Evolutionary conservation across 1,140 invertebrate genomes (phyloP).

Genomic region (Drosophila guanche): DNA sequence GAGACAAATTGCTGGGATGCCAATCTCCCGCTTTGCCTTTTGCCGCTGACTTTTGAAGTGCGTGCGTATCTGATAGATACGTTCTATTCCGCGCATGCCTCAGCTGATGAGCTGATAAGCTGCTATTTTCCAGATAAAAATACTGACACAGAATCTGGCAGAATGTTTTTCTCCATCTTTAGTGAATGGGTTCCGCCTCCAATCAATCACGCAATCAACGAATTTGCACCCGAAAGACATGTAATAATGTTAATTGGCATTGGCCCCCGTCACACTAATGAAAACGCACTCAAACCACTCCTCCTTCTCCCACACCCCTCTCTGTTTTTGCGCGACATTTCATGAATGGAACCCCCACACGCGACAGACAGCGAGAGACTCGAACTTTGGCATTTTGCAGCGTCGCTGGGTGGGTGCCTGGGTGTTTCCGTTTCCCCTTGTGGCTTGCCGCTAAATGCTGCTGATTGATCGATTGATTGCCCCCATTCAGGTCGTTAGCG

Average conservation of each 20-base stretch:
- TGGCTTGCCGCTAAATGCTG: conserved; percentile 1
- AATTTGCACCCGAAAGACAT: conserved; percentile 38
- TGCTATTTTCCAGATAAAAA: conserved; percentile 1
- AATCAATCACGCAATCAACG: conserved; percentile 43
- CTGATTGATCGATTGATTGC: conserved; percentile 37
- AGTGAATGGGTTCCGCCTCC: conserved; percentile 2
- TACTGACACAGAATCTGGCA: background rate
- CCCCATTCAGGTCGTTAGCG: conserved; percentile 19
- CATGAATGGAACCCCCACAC: conserved; percentile 50
- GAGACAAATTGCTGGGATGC: conserved; percentile 16
- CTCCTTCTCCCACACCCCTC: too few species aligned
- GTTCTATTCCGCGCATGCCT: too few species aligned
- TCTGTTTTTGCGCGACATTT: conserved; percentile 17
- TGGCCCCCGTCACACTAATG: conserved; percentile 31
- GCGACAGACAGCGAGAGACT: background rate
- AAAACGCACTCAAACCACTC: conserved; percentile 35
- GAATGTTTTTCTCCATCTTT: background rate
- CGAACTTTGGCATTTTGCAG: conserved; percentile 42
- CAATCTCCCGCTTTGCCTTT: too few species aligned
- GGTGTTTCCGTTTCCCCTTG: too few species aligned
- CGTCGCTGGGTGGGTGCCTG: background rate
- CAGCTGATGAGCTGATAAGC: too few species aligned
- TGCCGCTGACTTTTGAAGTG: too few species aligned
- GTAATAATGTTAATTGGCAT: conserved; percentile 51
- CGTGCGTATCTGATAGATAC: too few species aligned